These are phyloP conservation scores for Muraenolepis orangiensis DNA, from an alignment of 2,797 vertebrate species.

Conservation along the genomic window DNA sequence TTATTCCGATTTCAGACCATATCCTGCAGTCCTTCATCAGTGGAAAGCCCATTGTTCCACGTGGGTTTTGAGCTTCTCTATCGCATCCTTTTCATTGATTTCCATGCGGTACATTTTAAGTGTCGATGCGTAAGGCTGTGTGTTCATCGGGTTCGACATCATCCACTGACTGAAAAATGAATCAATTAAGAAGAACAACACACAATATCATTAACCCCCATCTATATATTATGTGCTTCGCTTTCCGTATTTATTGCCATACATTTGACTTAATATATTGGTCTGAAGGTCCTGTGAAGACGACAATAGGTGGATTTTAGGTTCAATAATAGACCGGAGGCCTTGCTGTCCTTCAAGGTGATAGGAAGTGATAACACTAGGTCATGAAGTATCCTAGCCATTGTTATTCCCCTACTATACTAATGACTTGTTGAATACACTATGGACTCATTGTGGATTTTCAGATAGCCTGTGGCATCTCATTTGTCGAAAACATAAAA, in stretches of 20 bases:
- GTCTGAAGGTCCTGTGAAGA: background rate
- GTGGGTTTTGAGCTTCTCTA: constrained; percentile 2
- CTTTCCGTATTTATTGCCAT: constrained; percentile 11
- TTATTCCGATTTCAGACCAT: background rate
- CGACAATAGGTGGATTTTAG: constrained; percentile 10
- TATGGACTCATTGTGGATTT: constrained; percentile 24
- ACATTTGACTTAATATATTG: background rate
- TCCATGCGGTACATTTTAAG: background rate
- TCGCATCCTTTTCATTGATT: background rate
- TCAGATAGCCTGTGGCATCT: constrained; percentile 38
- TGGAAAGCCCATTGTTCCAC: background rate
- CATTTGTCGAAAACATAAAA: constrained; percentile 24
- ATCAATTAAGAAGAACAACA: background rate
- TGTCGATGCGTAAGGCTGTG: constrained; percentile 17
- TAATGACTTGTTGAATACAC: background rate
- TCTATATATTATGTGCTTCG: constrained; percentile 35
- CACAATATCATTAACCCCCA: background rate
- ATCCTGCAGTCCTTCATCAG: constrained; percentile 20
- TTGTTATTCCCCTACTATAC: background rate
- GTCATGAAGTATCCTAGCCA: background rate
- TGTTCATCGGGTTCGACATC: background rate
- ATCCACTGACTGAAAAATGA: background rate
- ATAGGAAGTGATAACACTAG: background rate
- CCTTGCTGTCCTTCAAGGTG: constrained; percentile 33
- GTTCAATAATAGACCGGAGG: constrained; percentile 32